Conservation (phyloP, 2,888 invertebrate genomes). For the Trilocha varians region DNA sequence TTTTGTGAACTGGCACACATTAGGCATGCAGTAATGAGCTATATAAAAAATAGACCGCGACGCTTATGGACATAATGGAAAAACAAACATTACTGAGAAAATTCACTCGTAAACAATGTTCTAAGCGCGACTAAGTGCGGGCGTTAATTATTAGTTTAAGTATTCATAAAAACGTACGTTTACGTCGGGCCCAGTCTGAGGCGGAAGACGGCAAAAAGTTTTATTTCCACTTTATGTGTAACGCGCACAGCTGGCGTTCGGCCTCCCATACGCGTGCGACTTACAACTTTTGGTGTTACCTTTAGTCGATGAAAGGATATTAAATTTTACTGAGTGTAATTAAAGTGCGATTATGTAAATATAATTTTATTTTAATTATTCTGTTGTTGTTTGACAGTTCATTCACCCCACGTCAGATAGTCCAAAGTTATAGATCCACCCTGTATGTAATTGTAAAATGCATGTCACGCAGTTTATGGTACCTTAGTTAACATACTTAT, state of each 20-base stretch:
- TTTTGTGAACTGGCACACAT: constrained; percentile 35
- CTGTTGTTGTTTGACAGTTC: no score
- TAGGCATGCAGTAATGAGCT: constrained; percentile 44
- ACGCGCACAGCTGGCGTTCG: constrained; percentile 39
- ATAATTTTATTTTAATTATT: no score
- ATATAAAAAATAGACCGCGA: constrained; percentile 41
- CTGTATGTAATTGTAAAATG: no score
- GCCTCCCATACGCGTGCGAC: constrained; percentile 18
- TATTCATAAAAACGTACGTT: constrained; percentile 49
- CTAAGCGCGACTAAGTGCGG: constrained; percentile 49
- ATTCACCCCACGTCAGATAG: no score
- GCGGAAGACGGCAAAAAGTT: constrained; percentile 34
- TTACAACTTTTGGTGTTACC: no score
- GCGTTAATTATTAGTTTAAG: constrained; percentile 61
- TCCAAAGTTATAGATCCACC: no score
- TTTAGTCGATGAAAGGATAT: no score
- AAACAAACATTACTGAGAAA: constrained; percentile 50
- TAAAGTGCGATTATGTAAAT: no score
- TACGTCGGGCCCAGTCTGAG: constrained; percentile 24
- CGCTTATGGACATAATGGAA: constrained; percentile 28
- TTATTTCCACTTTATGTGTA: constrained; percentile 37
- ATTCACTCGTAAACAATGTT: constrained; percentile 49
- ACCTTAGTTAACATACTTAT: no score
- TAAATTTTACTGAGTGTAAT: no score
- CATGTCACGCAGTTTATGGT: no score